Percentiles rank a stretch among this genome's conserved stretches.
Evolutionary conservation across 2,113 vertebrate genomes (phyloP).

Genomic region (Urocynchramus pylzowi): DNA sequence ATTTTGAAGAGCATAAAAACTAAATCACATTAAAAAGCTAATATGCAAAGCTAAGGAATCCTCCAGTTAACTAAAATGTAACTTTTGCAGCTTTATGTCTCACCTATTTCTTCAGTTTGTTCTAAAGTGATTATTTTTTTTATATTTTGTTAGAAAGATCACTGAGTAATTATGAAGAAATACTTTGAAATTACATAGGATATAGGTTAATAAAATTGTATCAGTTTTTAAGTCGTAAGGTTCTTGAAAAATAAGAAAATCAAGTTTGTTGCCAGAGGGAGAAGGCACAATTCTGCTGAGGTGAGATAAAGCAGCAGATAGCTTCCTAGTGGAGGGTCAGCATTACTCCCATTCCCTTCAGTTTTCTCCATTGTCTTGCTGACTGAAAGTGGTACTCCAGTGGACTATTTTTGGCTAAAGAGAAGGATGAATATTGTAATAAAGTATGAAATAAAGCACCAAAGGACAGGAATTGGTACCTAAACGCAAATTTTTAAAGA

Average conservation of each 20-base stretch:
- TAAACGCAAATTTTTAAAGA: neutral
- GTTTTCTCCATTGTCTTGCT: neutral
- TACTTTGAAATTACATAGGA: neutral
- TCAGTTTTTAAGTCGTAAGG: neutral
- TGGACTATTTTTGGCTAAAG: neutral
- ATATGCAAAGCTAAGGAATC: neutral
- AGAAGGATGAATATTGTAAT: neutral
- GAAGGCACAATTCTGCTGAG: neutral
- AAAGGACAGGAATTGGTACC: neutral
- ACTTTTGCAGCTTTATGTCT: neutral
- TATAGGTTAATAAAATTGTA: neutral
- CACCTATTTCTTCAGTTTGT: neutral
- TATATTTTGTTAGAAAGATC: neutral
- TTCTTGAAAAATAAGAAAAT: neutral
- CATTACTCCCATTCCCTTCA: neutral
- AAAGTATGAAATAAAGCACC: neutral
- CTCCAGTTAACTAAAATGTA: neutral
- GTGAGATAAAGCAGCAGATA: neutral
- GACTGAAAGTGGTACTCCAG: neutral
- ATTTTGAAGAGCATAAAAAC: conserved; percentile 5
- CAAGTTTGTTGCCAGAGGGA: neutral
- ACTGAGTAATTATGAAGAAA: neutral
- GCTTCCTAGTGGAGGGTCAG: neutral
- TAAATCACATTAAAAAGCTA: neutral
- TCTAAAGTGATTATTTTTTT: neutral